Base-by-base conservation (phyloP, 2,888 invertebrate species). In the Nudaria mundana region DNA sequence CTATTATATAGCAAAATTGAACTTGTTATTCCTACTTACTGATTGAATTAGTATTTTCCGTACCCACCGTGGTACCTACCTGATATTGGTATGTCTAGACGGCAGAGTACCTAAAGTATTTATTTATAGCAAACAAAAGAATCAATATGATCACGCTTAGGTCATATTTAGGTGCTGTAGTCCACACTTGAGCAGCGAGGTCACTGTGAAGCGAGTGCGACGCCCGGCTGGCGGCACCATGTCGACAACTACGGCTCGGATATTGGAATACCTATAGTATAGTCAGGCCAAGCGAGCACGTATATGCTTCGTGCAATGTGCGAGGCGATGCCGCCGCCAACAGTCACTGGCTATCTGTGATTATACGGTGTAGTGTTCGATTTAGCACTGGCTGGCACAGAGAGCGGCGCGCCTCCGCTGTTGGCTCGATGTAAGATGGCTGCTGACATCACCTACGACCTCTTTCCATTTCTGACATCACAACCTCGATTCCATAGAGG, bases 401-500 rank as follows among this genome's bases (percentile, higher is more conserved):
- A 26, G 48, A 56, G 52, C 63, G 62, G 61, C 61, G 63, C 66
- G 71, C 63, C 55, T 15, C 75, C 75, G 65, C 70, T 76, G 82
- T 81, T 76, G 81, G 76, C 74, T 72, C 76, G 69, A 71, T 71
- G 68, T 60, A 53, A 64, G 71, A 66, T 63, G 64, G 65, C 56
- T 73, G 76, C 70, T 74, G 73, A 62, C 72, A 71, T 66, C 78
- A 73, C 73, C 71, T 63, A 57, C 82, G 86, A 84, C 84, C 86
- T 86, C 84, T 86, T 85, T 87, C 75, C 71, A 70, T 80, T 84
- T 77, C 79, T 77, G 78, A 82, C 81, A 76, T 70, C 66, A 69
- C 63, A 55, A 57, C 52, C 59, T 68, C 57, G 52, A 58, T 58
- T 71, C 66, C 67, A 65, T 66, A 60, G 71, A n/a, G 68, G 63